These are phyloP conservation scores for Hystrix brachyura DNA, from an alignment of 2,113 vertebrate genomes.

Conservation along the genomic window DNA sequence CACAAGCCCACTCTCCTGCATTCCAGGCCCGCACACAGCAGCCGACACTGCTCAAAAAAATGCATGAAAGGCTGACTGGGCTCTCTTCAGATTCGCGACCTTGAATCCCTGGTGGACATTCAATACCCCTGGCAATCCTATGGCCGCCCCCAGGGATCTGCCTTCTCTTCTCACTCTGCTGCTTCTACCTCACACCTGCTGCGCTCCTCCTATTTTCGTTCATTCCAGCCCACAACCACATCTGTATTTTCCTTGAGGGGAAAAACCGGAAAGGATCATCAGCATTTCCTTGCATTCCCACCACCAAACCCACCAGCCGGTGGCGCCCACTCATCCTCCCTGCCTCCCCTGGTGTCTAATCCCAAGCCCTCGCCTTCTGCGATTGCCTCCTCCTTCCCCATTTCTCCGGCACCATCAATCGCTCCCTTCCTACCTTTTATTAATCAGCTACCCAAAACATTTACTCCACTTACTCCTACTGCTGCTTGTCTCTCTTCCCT, in stretches of 20 bases:
- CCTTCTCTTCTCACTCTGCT: not conserved
- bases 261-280: not conserved
- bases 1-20: not conserved
- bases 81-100: not conserved
- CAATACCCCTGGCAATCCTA: not conserved
- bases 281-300: not conserved
- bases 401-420: not conserved
- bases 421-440: not conserved
- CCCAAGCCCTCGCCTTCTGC: not conserved
- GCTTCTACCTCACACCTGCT: not conserved
- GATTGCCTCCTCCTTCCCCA: not conserved
- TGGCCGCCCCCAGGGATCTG: not conserved
- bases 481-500: not conserved
- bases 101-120: not conserved
- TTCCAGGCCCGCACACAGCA: not conserved
- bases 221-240: not conserved
- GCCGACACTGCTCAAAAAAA: not conserved
- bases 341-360: not conserved
- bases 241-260: not conserved
- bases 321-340: not conserved
- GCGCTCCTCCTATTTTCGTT: not conserved
- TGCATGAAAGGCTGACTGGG: not conserved
- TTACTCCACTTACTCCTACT: not conserved
- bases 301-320: not conserved
- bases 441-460: conserved; percentile 20